Percentiles rank a stretch among this genome's conserved stretches.
Evolutionary conservation across 2,888 invertebrate species (phyloP).

Genomic region (Ganaspis brasiliensis): DNA sequence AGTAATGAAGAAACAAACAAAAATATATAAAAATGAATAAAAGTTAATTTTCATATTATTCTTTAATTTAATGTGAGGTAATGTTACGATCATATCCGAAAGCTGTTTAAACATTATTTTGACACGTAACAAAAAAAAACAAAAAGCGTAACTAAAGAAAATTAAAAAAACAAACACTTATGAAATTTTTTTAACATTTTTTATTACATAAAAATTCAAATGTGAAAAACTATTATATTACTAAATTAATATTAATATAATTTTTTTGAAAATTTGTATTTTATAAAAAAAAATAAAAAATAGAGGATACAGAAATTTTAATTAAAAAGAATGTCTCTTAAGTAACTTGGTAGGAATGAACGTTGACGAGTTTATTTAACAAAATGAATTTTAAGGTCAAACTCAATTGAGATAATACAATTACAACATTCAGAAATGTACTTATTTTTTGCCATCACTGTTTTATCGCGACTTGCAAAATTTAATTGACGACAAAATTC

Average conservation of each 20-base stretch:
- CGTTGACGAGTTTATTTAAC: not conserved
- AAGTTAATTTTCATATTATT: no score
- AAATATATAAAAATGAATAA: no score
- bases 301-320: not conserved
- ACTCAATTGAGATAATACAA: conserved; percentile 1
- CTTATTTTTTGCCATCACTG: conserved; percentile 3
- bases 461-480: conserved; percentile 10
- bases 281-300: not conserved
- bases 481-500: not conserved
- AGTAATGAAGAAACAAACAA: no score
- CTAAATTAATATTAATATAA: no score
- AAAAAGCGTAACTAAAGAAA: no score
- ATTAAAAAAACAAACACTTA: no score
- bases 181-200: no score
- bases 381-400: conserved; percentile 26
- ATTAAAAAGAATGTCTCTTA: not conserved
- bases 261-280: no score
- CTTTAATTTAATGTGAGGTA: no score
- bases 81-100: not conserved
- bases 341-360: not conserved
- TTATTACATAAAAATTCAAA: no score
- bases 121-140: no score
- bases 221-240: no score
- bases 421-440: conserved; percentile 1
- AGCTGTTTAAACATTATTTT: not conserved